Conservation (phyloP, 2,888 invertebrate species). For the Hydraecia micacea region DNA sequence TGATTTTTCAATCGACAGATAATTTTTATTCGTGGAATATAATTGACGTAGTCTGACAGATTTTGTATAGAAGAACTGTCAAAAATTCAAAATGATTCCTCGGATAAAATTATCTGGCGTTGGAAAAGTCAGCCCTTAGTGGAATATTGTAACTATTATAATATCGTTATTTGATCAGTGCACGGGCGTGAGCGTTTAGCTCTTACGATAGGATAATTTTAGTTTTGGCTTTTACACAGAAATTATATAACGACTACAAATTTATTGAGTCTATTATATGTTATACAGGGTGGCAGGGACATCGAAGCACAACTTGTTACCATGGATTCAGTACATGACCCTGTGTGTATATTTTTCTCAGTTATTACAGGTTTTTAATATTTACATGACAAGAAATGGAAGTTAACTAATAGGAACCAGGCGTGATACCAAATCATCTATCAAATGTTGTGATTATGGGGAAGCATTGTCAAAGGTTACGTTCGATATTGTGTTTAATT, state of each 20-base stretch:
- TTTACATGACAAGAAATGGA: background rate
- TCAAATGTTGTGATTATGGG: too few species aligned
- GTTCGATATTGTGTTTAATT: too few species aligned
- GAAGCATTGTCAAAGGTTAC: too few species aligned
- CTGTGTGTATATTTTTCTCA: background rate
- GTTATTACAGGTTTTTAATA: background rate
- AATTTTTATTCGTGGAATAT: too few species aligned
- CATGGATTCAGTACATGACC: too few species aligned
- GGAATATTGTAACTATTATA: too few species aligned
- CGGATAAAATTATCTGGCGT: too few species aligned
- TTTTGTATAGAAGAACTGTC: too few species aligned
- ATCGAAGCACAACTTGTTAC: background rate
- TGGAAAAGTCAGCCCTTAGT: too few species aligned
- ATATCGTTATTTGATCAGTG: background rate
- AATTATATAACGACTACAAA: background rate
- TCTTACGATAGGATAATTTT: background rate
- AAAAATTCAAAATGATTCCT: too few species aligned
- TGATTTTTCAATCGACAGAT: too few species aligned
- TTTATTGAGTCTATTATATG: background rate
- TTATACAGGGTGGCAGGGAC: background rate
- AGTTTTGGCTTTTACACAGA: background rate
- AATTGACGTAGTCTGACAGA: too few species aligned
- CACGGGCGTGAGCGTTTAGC: background rate
- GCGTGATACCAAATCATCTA: background rate
- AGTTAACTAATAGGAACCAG: background rate